Evolutionary conservation across 2,888 invertebrate species (phyloP).

Genomic region (Clepsis dumicolana): DNA sequence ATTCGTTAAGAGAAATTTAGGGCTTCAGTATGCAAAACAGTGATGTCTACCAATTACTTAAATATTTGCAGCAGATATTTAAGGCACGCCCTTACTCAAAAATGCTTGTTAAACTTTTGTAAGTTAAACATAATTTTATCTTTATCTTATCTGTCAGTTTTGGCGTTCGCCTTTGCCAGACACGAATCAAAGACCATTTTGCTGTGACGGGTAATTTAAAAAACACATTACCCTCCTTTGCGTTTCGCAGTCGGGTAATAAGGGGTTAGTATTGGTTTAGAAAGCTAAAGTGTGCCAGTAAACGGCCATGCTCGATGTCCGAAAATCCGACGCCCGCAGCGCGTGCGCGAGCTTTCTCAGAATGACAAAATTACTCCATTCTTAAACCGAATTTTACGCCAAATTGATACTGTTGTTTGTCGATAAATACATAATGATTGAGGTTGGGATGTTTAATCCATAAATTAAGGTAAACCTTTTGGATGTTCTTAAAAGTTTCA

Average conservation of each 20-base stretch:
- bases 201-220: too few relatives aligned
- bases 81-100: background rate
- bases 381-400: slow-evolving; percentile 37
- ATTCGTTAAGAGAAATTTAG: slow-evolving; percentile 12
- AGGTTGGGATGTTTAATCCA: slow-evolving; percentile 24
- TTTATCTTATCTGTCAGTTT: too few relatives aligned
- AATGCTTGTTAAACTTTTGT: background rate
- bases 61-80: background rate
- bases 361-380: slow-evolving; percentile 41
- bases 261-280: background rate
- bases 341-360: slow-evolving; percentile 24
- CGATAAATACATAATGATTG: slow-evolving; percentile 30
- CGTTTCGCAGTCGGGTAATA: too few relatives aligned
- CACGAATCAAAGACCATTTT: too few relatives aligned
- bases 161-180: too few relatives aligned
- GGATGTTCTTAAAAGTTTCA: background rate
- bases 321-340: background rate
- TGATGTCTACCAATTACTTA: background rate
- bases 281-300: background rate
- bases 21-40: slow-evolving; percentile 24
- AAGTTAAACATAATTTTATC: background rate
- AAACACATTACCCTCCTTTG: too few relatives aligned
- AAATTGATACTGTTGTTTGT: slow-evolving; percentile 32
- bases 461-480: slow-evolving; percentile 20
- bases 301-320: background rate